phyloP scores from a whole-genome alignment of 2,113 vertebrate genomes.

The Syrrhaptes paradoxus region DNA sequence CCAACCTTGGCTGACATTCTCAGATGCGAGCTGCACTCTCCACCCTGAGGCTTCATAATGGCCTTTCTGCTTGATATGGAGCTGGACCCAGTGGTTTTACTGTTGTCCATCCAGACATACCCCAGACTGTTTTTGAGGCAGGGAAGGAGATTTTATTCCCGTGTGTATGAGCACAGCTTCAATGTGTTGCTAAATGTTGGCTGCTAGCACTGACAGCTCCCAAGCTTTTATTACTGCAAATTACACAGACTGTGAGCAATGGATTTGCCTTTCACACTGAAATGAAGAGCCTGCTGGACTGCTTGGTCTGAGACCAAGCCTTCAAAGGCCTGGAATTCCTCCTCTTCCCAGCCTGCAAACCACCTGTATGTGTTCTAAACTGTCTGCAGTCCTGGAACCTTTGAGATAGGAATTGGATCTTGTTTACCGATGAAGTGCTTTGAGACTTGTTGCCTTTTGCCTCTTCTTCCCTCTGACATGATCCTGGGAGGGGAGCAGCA shows the following conservation, averaged over 20 bases:
- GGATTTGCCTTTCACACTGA: slow-evolving; percentile 44
- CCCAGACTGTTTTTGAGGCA: not conserved
- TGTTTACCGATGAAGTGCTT: slow-evolving; percentile 58
- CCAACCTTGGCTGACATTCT: not conserved
- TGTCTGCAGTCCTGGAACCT: slow-evolving; percentile 30
- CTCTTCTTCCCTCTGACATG: not conserved
- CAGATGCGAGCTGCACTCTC: not conserved
- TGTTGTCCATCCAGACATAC: not conserved
- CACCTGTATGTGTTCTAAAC: not conserved
- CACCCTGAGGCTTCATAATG: not conserved
- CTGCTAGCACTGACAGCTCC: slow-evolving; percentile 36
- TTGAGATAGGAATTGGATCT: slow-evolving; percentile 44
- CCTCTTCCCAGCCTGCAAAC: not conserved
- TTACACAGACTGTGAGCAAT: slow-evolving; percentile 16
- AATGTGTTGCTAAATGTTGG: slow-evolving; percentile 34
- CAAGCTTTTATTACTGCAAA: slow-evolving; percentile 35
- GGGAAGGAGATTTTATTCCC: slow-evolving; percentile 11
- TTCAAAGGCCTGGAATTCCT: slow-evolving; percentile 4
- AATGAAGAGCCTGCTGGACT: slow-evolving; percentile 4
- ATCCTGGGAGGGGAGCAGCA: not conserved
- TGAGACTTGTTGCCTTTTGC: slow-evolving; percentile 61
- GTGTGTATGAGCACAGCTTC: slow-evolving; percentile 16
- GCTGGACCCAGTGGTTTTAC: slow-evolving; percentile 16
- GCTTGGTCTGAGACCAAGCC: not conserved
- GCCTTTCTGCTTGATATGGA: not conserved